Percentiles rank a stretch among this genome's conserved stretches.
Evolutionary conservation across 2,888 invertebrate genomes (phyloP).

Genomic region (Erebia palarica): DNA sequence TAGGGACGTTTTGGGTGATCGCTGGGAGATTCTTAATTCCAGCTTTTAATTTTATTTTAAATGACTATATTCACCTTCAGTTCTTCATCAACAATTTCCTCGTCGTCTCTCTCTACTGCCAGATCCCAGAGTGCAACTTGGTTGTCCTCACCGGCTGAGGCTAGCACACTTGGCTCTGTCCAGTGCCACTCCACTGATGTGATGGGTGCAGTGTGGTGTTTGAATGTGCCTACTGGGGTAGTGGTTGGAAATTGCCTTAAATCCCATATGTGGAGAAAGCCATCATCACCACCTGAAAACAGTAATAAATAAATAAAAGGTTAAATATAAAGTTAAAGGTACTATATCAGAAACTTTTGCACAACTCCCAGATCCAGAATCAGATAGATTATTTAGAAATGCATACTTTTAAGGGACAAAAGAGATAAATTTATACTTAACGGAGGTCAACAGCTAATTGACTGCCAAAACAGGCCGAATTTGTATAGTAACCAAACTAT

Average conservation of each 20-base stretch:
- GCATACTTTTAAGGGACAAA: too few species aligned
- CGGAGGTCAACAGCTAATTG: too few species aligned
- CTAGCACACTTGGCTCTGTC: constrained; percentile 95
- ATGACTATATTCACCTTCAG: constrained; percentile 57
- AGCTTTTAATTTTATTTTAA: too few species aligned
- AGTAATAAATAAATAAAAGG: background rate
- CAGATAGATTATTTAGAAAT: too few species aligned
- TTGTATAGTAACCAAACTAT: too few species aligned
- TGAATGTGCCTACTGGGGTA: constrained; percentile 95
- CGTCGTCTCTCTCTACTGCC: constrained; percentile 91
- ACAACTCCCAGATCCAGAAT: too few species aligned
- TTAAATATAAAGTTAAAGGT: too few species aligned
- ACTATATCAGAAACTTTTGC: too few species aligned
- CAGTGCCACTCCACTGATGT: constrained; percentile 99
- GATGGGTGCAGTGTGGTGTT: constrained; percentile 96
- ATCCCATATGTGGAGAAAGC: constrained; percentile 97
- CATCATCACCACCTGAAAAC: constrained; percentile 96
- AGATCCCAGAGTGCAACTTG: constrained; percentile 99
- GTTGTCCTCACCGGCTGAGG: constrained; percentile 96
- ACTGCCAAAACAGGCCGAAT: too few species aligned
- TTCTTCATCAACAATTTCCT: constrained; percentile 80
- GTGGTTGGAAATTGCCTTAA: constrained; percentile 90
- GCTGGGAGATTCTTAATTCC: too few species aligned
- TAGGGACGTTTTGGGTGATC: too few species aligned
- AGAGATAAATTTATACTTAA: too few species aligned